phyloP scores from a whole-genome alignment of 1,140 invertebrate genomes.

The Saccostrea glomerata region DNA sequence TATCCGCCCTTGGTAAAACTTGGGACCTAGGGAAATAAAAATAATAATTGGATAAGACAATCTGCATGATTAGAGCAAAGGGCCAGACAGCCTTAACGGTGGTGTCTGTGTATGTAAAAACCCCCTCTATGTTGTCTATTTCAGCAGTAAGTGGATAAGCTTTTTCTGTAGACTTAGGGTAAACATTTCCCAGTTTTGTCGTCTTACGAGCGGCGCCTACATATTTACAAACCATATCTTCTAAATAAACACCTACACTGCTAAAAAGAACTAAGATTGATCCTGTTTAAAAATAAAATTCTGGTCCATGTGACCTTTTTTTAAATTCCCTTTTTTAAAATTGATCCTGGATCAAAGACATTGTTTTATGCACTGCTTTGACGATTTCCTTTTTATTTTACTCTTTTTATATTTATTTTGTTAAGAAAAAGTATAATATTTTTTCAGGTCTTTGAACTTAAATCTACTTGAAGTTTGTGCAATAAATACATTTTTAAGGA shows the following conservation, averaged over 20 bases:
- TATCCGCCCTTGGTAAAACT: not conserved
- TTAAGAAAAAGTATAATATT: not conserved
- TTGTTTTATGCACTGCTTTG: not conserved
- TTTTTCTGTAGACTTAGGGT: constrained; percentile 33
- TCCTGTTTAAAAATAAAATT: constrained; percentile 28
- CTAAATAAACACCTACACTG: constrained; percentile 38
- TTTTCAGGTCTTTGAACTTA: not conserved
- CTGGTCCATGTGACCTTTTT: constrained; percentile 7
- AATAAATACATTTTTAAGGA: constrained; percentile 17
- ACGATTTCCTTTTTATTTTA: not conserved
- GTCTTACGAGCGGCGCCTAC: constrained; percentile 25
- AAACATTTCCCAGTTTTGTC: constrained; percentile 42
- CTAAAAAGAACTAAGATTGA: constrained; percentile 36
- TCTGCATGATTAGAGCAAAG: constrained; percentile 11
- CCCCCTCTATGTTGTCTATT: constrained; percentile 36
- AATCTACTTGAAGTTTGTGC: not conserved
- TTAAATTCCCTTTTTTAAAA: not conserved
- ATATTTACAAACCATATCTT: constrained; percentile 39
- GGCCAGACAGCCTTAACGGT: constrained; percentile 12
- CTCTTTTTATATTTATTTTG: not conserved
- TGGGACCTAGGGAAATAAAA: constrained; percentile 30
- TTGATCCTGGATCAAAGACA: constrained; percentile 16
- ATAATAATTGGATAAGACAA: constrained; percentile 23
- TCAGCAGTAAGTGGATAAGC: constrained; percentile 37
- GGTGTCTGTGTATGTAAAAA: not conserved